Percentiles rank a stretch among this genome's conserved stretches.
Conservation (phyloP, 2,113 vertebrate species). For the Myrmophylax atrothorax region DNA sequence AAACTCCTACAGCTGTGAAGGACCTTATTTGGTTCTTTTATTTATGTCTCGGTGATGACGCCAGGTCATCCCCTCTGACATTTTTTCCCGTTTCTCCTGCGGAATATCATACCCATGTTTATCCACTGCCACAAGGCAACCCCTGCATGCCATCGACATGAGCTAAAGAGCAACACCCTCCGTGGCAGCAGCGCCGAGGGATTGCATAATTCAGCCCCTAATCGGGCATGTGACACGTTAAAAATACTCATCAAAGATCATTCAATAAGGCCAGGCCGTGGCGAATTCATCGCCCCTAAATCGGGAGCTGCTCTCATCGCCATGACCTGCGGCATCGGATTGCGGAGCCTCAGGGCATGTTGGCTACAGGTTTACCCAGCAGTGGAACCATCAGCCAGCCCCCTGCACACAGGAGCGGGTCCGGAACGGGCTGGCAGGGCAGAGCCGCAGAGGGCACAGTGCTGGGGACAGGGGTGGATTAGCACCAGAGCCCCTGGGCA, state of each 20-base stretch:
- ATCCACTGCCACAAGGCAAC: conserved; percentile 33
- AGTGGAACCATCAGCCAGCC: neutral
- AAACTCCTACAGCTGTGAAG: neutral
- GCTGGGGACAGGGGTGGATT: neutral
- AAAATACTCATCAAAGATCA: conserved; percentile 35
- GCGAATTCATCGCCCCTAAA: neutral
- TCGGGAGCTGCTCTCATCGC: neutral
- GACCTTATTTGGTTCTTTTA: conserved; percentile 37
- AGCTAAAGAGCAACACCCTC: conserved; percentile 35
- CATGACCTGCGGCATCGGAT: neutral
- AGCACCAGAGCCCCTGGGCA: neutral
- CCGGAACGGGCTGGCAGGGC: neutral
- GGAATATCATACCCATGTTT: conserved; percentile 7
- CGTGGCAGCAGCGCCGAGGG: neutral
- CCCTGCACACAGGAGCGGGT: rapidly evolving
- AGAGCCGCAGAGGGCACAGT: neutral
- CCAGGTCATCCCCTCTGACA: neutral
- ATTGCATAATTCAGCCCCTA: conserved; percentile 46
- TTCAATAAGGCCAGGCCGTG: neutral
- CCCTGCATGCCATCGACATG: conserved; percentile 37
- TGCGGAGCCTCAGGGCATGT: neutral
- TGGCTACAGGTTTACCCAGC: neutral
- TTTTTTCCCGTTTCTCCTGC: neutral
- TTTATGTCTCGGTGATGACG: neutral
- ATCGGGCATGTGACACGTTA: conserved; percentile 44